Percentiles rank a stretch among this genome's conserved stretches.
Conservation (phyloP, 2,888 invertebrate species). For the Chrysopilus asiliformis region DNA sequence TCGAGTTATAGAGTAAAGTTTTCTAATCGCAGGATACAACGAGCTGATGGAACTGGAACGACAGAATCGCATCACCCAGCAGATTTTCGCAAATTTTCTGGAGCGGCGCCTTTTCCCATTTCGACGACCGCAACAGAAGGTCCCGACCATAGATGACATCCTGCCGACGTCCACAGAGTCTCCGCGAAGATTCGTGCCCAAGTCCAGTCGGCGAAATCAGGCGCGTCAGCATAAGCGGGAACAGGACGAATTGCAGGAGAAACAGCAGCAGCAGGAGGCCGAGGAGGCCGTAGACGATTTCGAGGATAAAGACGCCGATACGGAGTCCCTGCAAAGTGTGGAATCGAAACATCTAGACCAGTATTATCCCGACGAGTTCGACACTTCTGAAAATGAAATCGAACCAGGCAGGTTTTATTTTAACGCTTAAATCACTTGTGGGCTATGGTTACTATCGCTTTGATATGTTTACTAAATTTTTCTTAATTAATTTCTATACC, state of each 20-base stretch:
- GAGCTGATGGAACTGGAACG: constrained; percentile 49
- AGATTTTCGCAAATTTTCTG: constrained; percentile 59
- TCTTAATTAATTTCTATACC: too few relatives aligned
- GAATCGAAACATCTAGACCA: constrained; percentile 58
- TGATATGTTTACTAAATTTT: too few relatives aligned
- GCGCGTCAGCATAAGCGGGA: constrained; percentile 9
- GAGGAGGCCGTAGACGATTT: constrained; percentile 3
- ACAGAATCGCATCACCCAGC: constrained; percentile 63
- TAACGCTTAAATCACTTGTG: too few relatives aligned
- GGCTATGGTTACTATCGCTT: too few relatives aligned
- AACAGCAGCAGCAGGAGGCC: background rate
- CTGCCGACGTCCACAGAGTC: constrained; percentile 39
- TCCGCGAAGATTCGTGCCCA: constrained; percentile 7
- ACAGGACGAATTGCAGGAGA: constrained; percentile 17
- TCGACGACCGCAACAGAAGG: constrained; percentile 35
- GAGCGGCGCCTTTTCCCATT: constrained; percentile 54
- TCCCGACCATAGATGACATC: constrained; percentile 52
- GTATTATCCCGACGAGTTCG: constrained; percentile 41
- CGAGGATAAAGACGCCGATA: constrained; percentile 21
- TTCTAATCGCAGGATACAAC: constrained; percentile 21
- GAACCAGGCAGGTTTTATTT: constrained; percentile 6
- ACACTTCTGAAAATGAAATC: constrained; percentile 33
- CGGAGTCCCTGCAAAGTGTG: constrained; percentile 51
- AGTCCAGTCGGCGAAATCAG: constrained; percentile 8
- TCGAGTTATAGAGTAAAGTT: background rate